Evolutionary conservation across 92 coral and sea anemone species (phyloP).

Genomic region (Ricordea florida): DNA sequence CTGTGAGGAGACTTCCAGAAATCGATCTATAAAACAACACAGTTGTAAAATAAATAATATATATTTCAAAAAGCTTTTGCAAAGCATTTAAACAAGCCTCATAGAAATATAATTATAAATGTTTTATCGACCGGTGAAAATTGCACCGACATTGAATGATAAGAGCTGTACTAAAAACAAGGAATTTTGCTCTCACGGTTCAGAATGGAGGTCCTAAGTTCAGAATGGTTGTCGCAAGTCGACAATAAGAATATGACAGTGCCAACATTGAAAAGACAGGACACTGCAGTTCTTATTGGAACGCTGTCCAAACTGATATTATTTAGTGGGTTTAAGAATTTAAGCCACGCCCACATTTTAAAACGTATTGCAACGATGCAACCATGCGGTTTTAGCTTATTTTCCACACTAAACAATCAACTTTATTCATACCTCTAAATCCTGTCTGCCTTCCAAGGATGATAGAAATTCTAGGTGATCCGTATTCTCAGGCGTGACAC

Average conservation of each 20-base stretch:
- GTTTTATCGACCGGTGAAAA: neutral
- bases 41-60: neutral
- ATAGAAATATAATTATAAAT: neutral
- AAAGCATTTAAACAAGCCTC: neutral
- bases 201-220: no score
- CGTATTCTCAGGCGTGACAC: constrained; percentile 49
- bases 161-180: no score
- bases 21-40: constrained; percentile 43
- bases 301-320: no score
- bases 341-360: neutral
- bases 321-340: neutral
- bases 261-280: no score
- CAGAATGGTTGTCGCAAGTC: no score
- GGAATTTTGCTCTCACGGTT: no score
- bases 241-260: no score
- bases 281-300: no score
- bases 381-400: no score
- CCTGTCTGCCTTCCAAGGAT: constrained; percentile 14
- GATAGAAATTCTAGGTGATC: constrained; percentile 40
- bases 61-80: neutral
- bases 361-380: neutral
- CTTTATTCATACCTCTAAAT: no score
- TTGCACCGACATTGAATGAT: neutral
- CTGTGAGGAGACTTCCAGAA: constrained; percentile 79
- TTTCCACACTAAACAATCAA: no score